Evolutionary conservation across 2,888 invertebrate genomes (phyloP).

Genomic region (Melitaea athalia): DNA sequence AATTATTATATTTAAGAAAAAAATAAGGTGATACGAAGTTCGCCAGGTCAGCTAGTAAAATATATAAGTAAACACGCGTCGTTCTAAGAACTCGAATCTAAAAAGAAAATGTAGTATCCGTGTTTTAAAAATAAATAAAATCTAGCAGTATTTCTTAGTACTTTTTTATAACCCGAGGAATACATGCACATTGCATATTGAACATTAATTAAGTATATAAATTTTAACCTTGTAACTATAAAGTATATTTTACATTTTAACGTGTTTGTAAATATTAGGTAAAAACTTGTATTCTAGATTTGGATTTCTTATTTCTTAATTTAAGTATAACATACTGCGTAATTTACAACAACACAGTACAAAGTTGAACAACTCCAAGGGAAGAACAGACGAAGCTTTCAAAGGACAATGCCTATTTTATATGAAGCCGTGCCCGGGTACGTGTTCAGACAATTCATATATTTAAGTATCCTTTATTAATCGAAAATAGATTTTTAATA

Average conservation of each 20-base stretch:
- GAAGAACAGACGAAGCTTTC: too few relatives aligned
- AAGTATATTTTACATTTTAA: neutral
- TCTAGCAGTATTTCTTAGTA: neutral
- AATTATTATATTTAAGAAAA: too few relatives aligned
- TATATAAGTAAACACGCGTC: neutral
- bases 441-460: too few relatives aligned
- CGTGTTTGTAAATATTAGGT: neutral
- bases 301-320: neutral
- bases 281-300: neutral
- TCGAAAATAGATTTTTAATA: too few relatives aligned
- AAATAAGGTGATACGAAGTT: too few relatives aligned
- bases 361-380: too few relatives aligned
- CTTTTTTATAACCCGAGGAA: neutral
- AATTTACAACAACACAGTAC: too few relatives aligned
- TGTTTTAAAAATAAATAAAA: neutral
- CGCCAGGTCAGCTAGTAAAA: constrained; percentile 3
- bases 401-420: too few relatives aligned
- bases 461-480: too few relatives aligned
- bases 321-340: neutral
- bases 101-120: neutral
- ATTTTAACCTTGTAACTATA: neutral
- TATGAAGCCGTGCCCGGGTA: too few relatives aligned
- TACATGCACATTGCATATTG: neutral
- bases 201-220: neutral
- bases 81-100: neutral